phyloP scores from a whole-genome alignment of 1,140 invertebrate species.

The Plodia interpunctella region DNA sequence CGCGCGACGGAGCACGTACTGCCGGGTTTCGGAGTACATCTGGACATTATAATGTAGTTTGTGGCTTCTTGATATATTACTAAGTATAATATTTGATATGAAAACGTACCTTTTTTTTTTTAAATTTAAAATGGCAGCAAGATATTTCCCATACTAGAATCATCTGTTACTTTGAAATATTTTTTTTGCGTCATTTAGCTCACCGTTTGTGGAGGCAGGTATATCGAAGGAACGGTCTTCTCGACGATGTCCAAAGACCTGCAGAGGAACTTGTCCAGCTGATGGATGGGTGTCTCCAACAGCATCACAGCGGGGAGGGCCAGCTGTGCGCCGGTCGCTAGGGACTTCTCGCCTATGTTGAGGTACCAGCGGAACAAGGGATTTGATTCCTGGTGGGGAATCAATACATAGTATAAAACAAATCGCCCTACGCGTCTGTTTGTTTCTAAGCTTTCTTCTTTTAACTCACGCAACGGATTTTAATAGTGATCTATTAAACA shows the following conservation, averaged over 20 bases:
- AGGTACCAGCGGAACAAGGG: conserved; percentile 85
- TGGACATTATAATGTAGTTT: conserved; percentile 55
- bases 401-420: no score
- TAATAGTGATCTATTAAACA: no score
- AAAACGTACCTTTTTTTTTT: no score
- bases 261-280: conserved; percentile 86
- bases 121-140: no score
- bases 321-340: conserved; percentile 81
- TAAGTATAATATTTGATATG: no score
- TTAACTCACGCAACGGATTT: no score
- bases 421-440: no score
- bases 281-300: conserved; percentile 82
- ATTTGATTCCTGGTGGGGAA: conserved; percentile 80
- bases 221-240: conserved; percentile 84
- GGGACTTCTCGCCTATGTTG: conserved; percentile 82
- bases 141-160: no score
- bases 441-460: no score
- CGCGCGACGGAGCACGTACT: conserved; percentile 86
- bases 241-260: conserved; percentile 87
- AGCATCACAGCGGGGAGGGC: conserved; percentile 82
- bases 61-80: no score
- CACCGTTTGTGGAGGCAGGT: conserved; percentile 87
- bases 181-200: conserved; percentile 42
- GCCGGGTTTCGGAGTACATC: conserved; percentile 87
- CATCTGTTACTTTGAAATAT: no score